Evolutionary conservation across 2,888 invertebrate species (phyloP).

Genomic region (Cantharis lateralis): DNA sequence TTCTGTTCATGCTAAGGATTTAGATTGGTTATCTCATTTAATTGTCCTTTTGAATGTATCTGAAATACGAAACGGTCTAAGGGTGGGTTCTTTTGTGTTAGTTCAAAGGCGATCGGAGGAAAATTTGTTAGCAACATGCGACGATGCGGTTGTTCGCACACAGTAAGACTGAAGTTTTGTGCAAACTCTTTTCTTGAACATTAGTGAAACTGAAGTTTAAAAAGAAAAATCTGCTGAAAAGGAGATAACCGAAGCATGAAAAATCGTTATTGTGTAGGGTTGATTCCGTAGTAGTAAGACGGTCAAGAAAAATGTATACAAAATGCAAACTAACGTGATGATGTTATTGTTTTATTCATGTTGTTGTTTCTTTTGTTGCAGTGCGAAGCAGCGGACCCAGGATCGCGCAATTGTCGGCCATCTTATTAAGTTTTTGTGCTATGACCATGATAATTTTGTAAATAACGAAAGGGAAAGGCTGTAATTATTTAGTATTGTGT

Average conservation of each 20-base stretch:
- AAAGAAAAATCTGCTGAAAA: background rate
- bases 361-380: conserved; percentile 19
- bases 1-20: too few relatives aligned
- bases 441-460: background rate
- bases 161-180: background rate
- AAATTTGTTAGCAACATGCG: background rate
- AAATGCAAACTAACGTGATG: background rate
- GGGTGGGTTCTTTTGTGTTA: too few relatives aligned
- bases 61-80: too few relatives aligned
- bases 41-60: too few relatives aligned
- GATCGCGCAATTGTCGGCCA: background rate
- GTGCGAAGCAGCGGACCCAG: conserved; percentile 24
- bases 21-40: too few relatives aligned
- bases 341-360: background rate
- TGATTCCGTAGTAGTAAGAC: background rate
- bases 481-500: background rate
- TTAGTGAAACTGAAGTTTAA: background rate
- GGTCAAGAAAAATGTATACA: background rate
- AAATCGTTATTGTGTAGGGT: background rate
- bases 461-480: background rate
- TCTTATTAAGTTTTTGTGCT: conserved; percentile 8
- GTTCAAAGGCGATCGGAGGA: too few relatives aligned
- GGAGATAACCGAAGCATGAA: background rate
- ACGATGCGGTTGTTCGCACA: background rate
- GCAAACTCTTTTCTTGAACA: background rate